Base-by-base conservation (phyloP, 2,888 invertebrate genomes). In the Epinotia brunnichana region DNA sequence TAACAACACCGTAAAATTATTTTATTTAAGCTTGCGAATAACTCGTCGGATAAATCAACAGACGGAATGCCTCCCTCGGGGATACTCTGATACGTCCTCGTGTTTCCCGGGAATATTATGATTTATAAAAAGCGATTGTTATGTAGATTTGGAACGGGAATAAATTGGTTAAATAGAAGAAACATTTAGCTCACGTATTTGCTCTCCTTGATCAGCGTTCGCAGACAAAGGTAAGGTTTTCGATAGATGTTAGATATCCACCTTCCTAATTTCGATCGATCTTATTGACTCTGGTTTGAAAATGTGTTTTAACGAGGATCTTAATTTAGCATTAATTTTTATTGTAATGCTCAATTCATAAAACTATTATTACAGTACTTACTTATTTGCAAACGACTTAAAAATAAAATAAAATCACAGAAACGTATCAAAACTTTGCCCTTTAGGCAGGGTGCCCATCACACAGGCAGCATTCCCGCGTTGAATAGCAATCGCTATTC, bases 11-110 rank as follows among this genome's bases (percentile, higher is more conserved):
- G 72, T 68, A 39, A 72, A 72, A 72, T 72, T 67, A 72, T 68
- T 68, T 62, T 63, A 57, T 68, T 62, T 67, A 57, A 68, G 62
- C 61, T 41, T 15, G 67, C 57, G 57, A 68, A 68, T 73, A 68
- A 68, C 62, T 73, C 62, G 56, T 63, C 67, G 71, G 71, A 73
- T 73, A 68, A 73, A 68, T 73, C 72, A 73, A 73, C 72, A 63
- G 62, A 73, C 72, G 68, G 62, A 68, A 73, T 62, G 68, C 41
- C 57, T 62, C 72, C 51, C 61, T 10, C 17, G 68, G 67, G 72
- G 54, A 54, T 29, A 44, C 44, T 39, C 64, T 61, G 72, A 72
- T 72, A 68, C 67, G 67, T 72, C 67, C 62, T 56, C 56, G 72
- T 60, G 60, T 73, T 68, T 68, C 61, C 67, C 13, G 21, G 66